These are phyloP conservation scores for Tetrax tetrax DNA, from an alignment of 2,113 vertebrate species.

Conservation along the genomic window DNA sequence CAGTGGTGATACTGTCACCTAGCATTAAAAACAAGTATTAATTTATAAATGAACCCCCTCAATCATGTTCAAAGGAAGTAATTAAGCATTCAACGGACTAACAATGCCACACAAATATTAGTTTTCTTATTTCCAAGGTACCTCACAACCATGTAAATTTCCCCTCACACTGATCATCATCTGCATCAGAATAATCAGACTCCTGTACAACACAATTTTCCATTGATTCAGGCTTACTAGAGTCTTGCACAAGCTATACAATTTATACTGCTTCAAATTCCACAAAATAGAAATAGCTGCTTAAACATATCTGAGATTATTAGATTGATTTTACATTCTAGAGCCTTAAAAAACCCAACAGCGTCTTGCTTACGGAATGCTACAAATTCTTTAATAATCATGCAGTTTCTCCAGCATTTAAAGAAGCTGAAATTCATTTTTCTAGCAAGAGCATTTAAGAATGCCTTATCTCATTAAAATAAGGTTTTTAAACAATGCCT, in stretches of 20 bases:
- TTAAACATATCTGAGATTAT: background rate
- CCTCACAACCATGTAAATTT: background rate
- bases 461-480: slow-evolving; percentile 7
- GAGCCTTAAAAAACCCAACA: background rate
- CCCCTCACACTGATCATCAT: background rate
- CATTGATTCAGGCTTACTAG: background rate
- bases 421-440: background rate
- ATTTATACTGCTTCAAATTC: background rate
- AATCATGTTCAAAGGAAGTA: background rate
- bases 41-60: slow-evolving; percentile 21
- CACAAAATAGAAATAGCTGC: background rate
- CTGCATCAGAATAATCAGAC: background rate
- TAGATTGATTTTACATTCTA: background rate
- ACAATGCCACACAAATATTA: slow-evolving; percentile 23
- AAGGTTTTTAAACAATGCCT: slow-evolving; percentile 17
- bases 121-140: slow-evolving; percentile 38
- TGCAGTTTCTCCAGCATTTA: background rate
- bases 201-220: background rate
- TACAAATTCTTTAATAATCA: background rate
- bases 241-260: background rate
- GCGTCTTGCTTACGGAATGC: background rate
- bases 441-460: background rate
- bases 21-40: slow-evolving; percentile 41
- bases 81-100: slow-evolving; percentile 40
- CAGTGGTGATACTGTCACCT: slow-evolving; percentile 24